Percentiles rank a stretch among this genome's conserved stretches.
These are phyloP conservation scores for Psophia crepitans DNA, from an alignment of 2,113 vertebrate species.

Conservation along the genomic window DNA sequence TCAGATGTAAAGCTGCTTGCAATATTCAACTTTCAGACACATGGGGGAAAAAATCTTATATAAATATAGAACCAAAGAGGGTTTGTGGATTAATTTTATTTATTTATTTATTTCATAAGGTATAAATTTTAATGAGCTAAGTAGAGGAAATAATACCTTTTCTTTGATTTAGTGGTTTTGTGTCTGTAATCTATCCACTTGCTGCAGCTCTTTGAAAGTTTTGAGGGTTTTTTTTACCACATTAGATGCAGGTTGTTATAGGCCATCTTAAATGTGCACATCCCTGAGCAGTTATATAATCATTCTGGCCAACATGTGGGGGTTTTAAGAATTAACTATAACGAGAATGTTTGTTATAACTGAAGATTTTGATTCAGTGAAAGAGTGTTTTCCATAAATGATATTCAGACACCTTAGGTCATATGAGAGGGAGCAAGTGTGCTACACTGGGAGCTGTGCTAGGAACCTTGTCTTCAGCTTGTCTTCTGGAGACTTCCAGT, in stretches of 20 bases:
- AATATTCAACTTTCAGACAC: not conserved
- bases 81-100: not conserved
- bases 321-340: not conserved
- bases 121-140: not conserved
- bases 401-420: not conserved
- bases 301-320: not conserved
- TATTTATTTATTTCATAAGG: not conserved
- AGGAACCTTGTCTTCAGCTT: not conserved
- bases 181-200: not conserved
- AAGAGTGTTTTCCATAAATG: not conserved
- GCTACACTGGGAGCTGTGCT: not conserved
- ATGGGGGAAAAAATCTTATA: not conserved
- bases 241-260: not conserved
- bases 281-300: not conserved
- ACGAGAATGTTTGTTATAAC: not conserved
- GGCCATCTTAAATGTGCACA: not conserved
- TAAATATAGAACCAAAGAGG: not conserved
- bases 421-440: not conserved
- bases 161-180: not conserved
- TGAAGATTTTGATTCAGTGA: not conserved
- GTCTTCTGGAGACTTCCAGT: not conserved
- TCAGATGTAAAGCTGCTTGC: not conserved
- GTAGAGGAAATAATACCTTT: not conserved
- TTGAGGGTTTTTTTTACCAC: not conserved
- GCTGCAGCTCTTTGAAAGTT: not conserved